Percentiles rank a stretch among this genome's conserved stretches.
phyloP scores from a whole-genome alignment of 2,797 vertebrate species.

The Nannoperca australis region DNA sequence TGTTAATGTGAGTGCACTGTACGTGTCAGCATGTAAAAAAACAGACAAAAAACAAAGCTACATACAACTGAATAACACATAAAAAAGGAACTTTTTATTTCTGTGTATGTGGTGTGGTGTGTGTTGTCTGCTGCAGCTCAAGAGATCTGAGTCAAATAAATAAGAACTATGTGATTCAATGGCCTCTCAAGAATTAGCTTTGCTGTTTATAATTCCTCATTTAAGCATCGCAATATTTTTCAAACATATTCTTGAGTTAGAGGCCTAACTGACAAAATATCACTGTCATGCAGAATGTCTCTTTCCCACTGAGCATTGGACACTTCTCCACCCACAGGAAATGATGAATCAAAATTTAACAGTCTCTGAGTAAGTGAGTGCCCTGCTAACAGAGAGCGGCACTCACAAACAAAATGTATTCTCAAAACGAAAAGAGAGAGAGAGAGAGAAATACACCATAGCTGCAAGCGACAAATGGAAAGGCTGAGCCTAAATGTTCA shows the following conservation, averaged over 20 bases:
- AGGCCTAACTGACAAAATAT: conserved; percentile 16
- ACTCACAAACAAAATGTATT: conserved; percentile 41
- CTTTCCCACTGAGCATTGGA: conserved; percentile 41
- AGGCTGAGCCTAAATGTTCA: conserved; percentile 39
- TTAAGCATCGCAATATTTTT: not conserved
- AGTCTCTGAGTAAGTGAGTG: conserved; percentile 36
- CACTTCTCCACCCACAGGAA: conserved; percentile 51
- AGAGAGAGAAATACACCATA: conserved; percentile 25
- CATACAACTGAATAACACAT: not conserved
- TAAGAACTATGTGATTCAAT: no score
- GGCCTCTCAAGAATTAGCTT: no score
- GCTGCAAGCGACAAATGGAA: conserved; percentile 33
- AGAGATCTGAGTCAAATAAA: not conserved
- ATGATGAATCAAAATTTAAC: conserved; percentile 58
- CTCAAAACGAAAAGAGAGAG: conserved; percentile 4
- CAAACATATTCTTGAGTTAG: not conserved
- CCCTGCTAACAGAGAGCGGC: conserved; percentile 30
- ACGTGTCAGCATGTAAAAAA: not conserved
- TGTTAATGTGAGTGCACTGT: not conserved
- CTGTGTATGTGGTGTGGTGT: not conserved
- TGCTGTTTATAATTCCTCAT: not conserved
- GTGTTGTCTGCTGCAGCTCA: not conserved
- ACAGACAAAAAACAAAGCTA: not conserved
- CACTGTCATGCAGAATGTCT: not conserved
- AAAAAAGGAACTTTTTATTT: not conserved